These are phyloP conservation scores for Meriones unguiculatus DNA, from an alignment of 2,113 vertebrate species.

Conservation along the genomic window DNA sequence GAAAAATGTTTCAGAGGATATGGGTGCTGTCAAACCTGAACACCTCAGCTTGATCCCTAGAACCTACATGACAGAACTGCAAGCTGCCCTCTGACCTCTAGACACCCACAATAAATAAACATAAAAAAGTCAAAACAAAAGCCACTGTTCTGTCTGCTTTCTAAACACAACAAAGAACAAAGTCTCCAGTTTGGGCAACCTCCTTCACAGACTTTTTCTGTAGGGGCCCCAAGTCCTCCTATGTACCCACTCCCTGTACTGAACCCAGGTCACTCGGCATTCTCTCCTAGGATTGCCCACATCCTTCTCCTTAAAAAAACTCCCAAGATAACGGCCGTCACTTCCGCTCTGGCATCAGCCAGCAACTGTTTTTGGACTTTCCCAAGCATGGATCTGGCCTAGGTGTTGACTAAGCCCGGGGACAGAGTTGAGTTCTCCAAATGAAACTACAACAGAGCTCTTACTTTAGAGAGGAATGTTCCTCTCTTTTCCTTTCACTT, in stretches of 20 bases:
- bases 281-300: not conserved
- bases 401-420: not conserved
- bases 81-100: not conserved
- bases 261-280: not conserved
- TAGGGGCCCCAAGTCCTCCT: not conserved
- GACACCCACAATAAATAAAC: not conserved
- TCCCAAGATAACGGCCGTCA: not conserved
- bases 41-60: not conserved
- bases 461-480: not conserved
- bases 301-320: conserved; percentile 29
- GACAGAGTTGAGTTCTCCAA: conserved; percentile 2
- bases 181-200: not conserved
- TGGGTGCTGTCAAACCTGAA: not conserved
- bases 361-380: conserved; percentile 7
- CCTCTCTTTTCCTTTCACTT: not conserved
- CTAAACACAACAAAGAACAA: not conserved
- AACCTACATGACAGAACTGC: not conserved
- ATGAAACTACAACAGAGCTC: not conserved
- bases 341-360: not conserved
- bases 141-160: not conserved
- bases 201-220: not conserved
- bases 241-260: not conserved
- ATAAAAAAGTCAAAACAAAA: not conserved
- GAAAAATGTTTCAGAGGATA: too few relatives aligned
- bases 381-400: not conserved